Base-by-base conservation (phyloP, 2,797 vertebrate species). In the Sebastes paucispinis region DNA sequence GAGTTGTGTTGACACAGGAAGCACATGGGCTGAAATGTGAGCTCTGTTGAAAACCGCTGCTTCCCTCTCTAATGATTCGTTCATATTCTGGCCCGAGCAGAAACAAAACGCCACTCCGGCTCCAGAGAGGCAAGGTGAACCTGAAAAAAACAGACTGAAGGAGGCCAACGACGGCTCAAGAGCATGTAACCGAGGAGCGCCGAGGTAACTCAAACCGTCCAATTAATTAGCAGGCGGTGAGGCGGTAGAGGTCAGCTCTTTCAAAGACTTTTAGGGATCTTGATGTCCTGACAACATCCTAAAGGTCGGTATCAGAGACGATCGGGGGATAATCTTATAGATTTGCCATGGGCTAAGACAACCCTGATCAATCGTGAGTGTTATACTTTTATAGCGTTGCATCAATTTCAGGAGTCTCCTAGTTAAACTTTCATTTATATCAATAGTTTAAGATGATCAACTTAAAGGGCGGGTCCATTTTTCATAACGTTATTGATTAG, bases 191-290 rank as follows among this genome's bases (percentile, higher is more conserved):
- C 3, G 71, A 89, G 77, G 55, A 87, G 59, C 8, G 0, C 14
- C 0, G n/a, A 64, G 20, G 89, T 73, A 93, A 92, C 85, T 84
- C 66, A 75, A 88, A 81, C 87, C 83, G n/a, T 59, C 71, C 24
- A 75, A 80, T 86, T 83, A 84, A 87, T 89, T 69, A 92, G 81
- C 58, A 54, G 70, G 14, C 3, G 4, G 29, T 1, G 64, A 70
- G 22, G 57, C 2, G 5, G 67, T 3, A 0, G 32, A 70, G 66
- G 54, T 82, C 64, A 68, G 43, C 59, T 75, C 43, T n/a, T 55
- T 24, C 22, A 43, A 36, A 73, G 47, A 64, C 32, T 43, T 32
- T 1, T 27, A 54, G 52, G 6, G 60, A 75, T 22, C 54, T 20
- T 27, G 13, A 74, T 12, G 10, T 63, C 55, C 13, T 27, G 24